Percentiles rank a stretch among this genome's conserved stretches.
phyloP scores from a whole-genome alignment of 2,797 vertebrate species.

The Strix occidentalis region DNA sequence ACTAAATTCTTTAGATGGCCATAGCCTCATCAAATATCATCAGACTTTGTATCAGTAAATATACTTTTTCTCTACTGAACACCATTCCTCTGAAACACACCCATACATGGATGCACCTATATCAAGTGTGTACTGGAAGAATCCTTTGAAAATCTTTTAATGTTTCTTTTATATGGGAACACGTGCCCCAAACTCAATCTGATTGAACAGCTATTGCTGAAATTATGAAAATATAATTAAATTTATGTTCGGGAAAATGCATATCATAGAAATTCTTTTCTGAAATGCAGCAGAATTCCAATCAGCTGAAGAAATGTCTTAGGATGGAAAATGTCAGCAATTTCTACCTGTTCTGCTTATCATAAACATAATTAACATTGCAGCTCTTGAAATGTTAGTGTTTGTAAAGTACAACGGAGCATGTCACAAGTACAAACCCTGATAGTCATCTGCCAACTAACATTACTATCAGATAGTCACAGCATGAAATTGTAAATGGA shows the following conservation, averaged over 20 bases:
- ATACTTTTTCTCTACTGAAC: neutral
- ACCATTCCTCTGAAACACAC: neutral
- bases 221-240: neutral
- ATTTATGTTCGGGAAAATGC: neutral
- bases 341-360: neutral
- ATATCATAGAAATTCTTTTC: neutral
- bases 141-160: neutral
- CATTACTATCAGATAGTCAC: neutral
- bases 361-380: neutral
- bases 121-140: fast-evolving
- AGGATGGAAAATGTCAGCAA: neutral
- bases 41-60: neutral
- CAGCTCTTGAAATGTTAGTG: neutral
- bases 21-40: neutral
- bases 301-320: neutral
- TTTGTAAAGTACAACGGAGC: neutral
- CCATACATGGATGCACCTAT: neutral
- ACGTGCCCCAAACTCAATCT: neutral
- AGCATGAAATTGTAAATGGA: neutral
- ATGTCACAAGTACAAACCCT: neutral
- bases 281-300: neutral
- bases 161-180: neutral
- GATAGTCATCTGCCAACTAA: neutral
- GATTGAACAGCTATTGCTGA: neutral
- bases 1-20: neutral